Percentiles rank a stretch among this genome's conserved stretches.
phyloP scores from a whole-genome alignment of 2,113 vertebrate genomes.

The Gallinago media region DNA sequence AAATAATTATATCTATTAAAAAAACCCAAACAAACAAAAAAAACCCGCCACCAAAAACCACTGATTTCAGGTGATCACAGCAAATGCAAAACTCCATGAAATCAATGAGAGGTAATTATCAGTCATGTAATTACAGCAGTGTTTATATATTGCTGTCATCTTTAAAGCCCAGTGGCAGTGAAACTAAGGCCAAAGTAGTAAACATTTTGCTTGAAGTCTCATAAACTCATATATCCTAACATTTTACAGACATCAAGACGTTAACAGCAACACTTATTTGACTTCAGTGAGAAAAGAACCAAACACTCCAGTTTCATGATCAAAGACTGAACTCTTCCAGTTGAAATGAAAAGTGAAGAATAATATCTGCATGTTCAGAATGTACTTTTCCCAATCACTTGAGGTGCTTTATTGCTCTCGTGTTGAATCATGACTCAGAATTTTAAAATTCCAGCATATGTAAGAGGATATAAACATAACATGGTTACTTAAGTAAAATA shows the following conservation, averaged over 20 bases:
- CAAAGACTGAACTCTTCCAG: neutral
- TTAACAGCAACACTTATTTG: neutral
- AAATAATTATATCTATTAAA: neutral
- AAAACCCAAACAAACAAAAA: neutral
- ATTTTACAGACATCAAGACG: neutral
- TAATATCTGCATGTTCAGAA: constrained; percentile 12
- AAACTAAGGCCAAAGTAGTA: neutral
- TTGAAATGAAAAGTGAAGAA: neutral
- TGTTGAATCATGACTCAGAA: constrained; percentile 6
- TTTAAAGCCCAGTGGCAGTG: neutral
- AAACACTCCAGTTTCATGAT: neutral
- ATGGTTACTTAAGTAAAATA: constrained; percentile 22
- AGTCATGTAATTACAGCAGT: neutral
- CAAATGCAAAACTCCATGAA: neutral
- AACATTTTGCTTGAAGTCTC: neutral
- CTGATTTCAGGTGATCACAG: neutral
- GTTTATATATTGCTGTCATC: neutral
- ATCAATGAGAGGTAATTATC: neutral
- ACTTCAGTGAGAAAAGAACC: neutral
- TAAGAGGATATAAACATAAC: constrained; percentile 38
- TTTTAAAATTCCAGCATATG: constrained; percentile 16
- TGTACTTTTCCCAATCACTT: neutral
- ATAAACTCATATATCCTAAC: neutral
- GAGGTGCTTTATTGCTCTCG: neutral
- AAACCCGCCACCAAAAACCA: neutral